These are phyloP conservation scores for Drusus annulatus DNA, from an alignment of 1,140 invertebrate genomes.

Conservation along the genomic window DNA sequence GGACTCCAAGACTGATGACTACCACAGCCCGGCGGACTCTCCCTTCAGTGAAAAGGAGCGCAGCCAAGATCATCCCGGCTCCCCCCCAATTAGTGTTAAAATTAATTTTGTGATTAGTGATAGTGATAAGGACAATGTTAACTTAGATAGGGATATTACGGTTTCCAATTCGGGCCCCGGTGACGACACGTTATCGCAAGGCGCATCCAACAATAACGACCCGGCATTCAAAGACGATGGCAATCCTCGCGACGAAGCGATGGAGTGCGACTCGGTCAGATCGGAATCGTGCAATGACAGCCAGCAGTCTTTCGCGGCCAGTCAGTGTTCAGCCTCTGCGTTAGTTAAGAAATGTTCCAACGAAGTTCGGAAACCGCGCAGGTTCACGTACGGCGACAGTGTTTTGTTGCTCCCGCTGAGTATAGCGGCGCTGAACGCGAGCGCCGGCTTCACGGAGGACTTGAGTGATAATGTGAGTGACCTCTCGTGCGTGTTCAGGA, in stretches of 20 bases:
- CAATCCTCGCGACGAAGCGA: slow-evolving; percentile 7
- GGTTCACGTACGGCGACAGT: slow-evolving; percentile 63
- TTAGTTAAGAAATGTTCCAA: not conserved
- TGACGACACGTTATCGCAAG: slow-evolving; percentile 39
- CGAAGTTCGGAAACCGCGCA: slow-evolving; percentile 61
- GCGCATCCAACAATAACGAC: slow-evolving; percentile 39
- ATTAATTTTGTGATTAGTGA: slow-evolving; percentile 31
- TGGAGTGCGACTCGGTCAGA: slow-evolving; percentile 20
- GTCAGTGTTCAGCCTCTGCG: slow-evolving; percentile 4
- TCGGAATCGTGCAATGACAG: slow-evolving; percentile 14
- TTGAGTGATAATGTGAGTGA: slow-evolving; percentile 41
- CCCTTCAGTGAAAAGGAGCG: slow-evolving; percentile 51
- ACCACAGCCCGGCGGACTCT: slow-evolving; percentile 51
- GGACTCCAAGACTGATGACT: slow-evolving; percentile 42
- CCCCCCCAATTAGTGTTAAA: slow-evolving; percentile 49
- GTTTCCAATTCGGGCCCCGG: slow-evolving; percentile 10
- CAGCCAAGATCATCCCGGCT: slow-evolving; percentile 8
- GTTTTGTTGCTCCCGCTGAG: slow-evolving; percentile 51
- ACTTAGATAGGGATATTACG: slow-evolving; percentile 54
- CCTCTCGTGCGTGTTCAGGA: slow-evolving; percentile 58
- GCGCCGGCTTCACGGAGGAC: slow-evolving; percentile 38
- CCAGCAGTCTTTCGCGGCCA: not conserved
- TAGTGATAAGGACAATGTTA: slow-evolving; percentile 45
- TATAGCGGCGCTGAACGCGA: slow-evolving; percentile 54
- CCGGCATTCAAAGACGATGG: slow-evolving; percentile 11